A percentile compares a stretch with the other conserved stretches of the same genome.
Evolutionary conservation across 2,113 vertebrate species (phyloP).

Genomic region (Cairina moschata): DNA sequence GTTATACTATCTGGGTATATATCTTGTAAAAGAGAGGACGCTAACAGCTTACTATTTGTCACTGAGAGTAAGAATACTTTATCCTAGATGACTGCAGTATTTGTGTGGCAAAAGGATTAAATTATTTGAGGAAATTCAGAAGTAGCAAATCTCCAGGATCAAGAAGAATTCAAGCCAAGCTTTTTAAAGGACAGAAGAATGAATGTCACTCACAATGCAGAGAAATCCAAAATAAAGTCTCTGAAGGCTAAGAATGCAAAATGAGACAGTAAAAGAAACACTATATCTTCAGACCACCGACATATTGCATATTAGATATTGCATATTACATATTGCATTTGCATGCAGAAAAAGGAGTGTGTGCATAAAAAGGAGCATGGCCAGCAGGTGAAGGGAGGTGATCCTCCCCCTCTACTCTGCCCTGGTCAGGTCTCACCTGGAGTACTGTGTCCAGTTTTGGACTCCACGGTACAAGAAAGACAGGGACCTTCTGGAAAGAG

Average conservation of each 20-base stretch:
- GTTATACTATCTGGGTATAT: not conserved
- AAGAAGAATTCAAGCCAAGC: slow-evolving; percentile 14
- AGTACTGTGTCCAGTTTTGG: too few species aligned
- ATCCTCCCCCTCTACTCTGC: too few species aligned
- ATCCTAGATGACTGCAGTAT: slow-evolving; percentile 23
- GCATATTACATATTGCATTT: not conserved
- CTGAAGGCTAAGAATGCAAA: not conserved
- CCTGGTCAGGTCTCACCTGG: too few species aligned
- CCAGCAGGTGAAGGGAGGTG: too few species aligned
- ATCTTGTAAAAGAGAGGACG: not conserved
- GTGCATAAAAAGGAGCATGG: too few species aligned
- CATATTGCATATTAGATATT: not conserved
- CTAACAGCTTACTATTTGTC: slow-evolving; percentile 6
- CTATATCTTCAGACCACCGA: fast-evolving
- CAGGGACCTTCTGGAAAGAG: too few species aligned
- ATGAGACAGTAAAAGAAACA: not conserved
- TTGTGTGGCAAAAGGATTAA: slow-evolving; percentile 47
- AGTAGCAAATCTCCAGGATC: slow-evolving; percentile 57
- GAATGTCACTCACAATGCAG: not conserved
- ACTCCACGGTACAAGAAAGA: too few species aligned
- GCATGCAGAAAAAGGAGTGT: too few species aligned
- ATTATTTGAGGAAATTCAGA: slow-evolving; percentile 30
- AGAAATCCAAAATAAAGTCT: not conserved
- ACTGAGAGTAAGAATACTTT: slow-evolving; percentile 24
- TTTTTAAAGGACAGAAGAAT: slow-evolving; percentile 26